phyloP scores from a whole-genome alignment of 1,140 invertebrate species.

The Drosophila miranda region DNA sequence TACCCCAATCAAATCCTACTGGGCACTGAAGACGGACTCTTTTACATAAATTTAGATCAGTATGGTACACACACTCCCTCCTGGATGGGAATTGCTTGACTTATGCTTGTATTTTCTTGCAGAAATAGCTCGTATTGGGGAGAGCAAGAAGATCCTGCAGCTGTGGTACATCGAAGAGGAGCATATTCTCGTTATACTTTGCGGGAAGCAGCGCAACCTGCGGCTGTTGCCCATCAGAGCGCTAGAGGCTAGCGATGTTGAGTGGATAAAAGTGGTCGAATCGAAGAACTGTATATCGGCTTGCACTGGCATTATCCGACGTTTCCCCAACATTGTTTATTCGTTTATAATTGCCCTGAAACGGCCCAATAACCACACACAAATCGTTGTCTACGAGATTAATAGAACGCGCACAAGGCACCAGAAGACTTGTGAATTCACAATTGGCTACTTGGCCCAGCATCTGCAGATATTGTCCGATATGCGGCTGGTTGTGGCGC shows the following conservation, averaged over 20 bases:
- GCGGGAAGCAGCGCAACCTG: slow-evolving; percentile 95
- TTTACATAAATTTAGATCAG: slow-evolving; percentile 96
- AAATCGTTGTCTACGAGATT: slow-evolving; percentile 96
- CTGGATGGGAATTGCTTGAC: not conserved
- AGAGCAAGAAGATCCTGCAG: slow-evolving; percentile 94
- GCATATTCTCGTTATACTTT: slow-evolving; percentile 93
- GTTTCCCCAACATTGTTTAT: slow-evolving; percentile 85
- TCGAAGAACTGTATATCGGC: slow-evolving; percentile 94
- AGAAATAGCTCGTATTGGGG: slow-evolving; percentile 93
- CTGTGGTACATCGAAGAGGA: slow-evolving; percentile 94
- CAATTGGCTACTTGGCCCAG: slow-evolving; percentile 94
- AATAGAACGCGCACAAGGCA: slow-evolving; percentile 94
- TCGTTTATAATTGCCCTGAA: slow-evolving; percentile 97
- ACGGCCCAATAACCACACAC: slow-evolving; percentile 88
- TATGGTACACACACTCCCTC: slow-evolving; percentile 83
- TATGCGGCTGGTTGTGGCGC: slow-evolving; percentile 94
- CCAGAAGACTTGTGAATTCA: slow-evolving; percentile 93
- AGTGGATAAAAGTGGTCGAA: slow-evolving; percentile 97
- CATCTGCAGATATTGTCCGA: slow-evolving; percentile 93
- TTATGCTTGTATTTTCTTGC: slow-evolving; percentile 32
- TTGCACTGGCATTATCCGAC: slow-evolving; percentile 87
- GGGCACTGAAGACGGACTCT: slow-evolving; percentile 97
- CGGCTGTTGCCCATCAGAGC: slow-evolving; percentile 96
- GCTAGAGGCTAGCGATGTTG: slow-evolving; percentile 96
- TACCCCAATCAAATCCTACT: slow-evolving; percentile 94